Conservation (phyloP, 2,797 vertebrate species). For the Coluber constrictor region DNA sequence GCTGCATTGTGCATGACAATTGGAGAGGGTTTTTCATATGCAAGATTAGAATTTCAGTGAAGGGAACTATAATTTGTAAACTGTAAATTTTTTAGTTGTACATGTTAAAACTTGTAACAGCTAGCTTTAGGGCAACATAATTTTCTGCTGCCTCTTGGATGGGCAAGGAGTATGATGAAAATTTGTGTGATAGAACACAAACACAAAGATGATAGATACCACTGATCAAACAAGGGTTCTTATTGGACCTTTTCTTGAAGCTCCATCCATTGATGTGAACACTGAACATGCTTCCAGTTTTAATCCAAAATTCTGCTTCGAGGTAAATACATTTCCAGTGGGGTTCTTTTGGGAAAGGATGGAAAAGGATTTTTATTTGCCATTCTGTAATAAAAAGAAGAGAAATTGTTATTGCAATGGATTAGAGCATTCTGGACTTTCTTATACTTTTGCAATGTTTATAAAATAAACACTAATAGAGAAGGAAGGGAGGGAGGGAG, state of each 20-base stretch:
- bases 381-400: constrained; percentile 25
- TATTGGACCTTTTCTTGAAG: constrained; percentile 30
- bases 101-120: not conserved
- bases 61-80: not conserved
- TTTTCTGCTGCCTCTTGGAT: not conserved
- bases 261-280: not conserved
- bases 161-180: not conserved
- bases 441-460: not conserved
- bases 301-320: not conserved
- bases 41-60: not conserved
- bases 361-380: not conserved
- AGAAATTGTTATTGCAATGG: not conserved
- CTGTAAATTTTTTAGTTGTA: not conserved
- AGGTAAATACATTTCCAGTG: not conserved
- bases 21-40: not conserved
- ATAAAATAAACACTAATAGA: too few species aligned
- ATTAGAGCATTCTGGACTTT: rapidly evolving
- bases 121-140: not conserved
- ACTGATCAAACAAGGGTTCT: not conserved
- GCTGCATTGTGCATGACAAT: not conserved
- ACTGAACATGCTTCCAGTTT: not conserved
- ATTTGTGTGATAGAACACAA: not conserved
- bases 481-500: too few species aligned
- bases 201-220: not conserved
- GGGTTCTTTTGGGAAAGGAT: not conserved